Base-by-base conservation (phyloP, 1,140 invertebrate genomes). In the Lepidurus arcticus region DNA sequence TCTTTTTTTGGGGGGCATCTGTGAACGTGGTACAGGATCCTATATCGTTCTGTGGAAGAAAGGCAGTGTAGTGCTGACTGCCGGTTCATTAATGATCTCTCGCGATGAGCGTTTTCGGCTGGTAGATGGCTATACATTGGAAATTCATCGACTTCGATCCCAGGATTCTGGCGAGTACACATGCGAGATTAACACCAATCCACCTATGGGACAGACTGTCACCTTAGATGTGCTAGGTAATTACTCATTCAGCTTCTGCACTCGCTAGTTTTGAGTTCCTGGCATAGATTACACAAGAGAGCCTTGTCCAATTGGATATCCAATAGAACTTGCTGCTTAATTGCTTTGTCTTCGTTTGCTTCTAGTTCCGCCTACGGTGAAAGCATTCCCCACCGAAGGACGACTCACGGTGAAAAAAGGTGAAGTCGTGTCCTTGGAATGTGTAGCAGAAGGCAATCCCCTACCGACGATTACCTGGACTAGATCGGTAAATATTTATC, bases 111-210 rank as follows among this genome's bases (percentile, higher is more conserved):
- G 78, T 24, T 26, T 78, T 34, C 65, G 42, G 42, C 24, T 78
- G 11, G 73, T 78, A 3, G 78, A 73, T 24, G 75, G 73, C 11
- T 65, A 65, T 65, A 75, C 78, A 34, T 42, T 78, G 42, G 78
- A 78, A 26, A 89, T 89, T 78, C 84, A 85, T 77, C 86, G 88
- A 76, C 86, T 87, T 47, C 84, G 85, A 78, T 85, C 87, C 44
- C 86, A 88, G 81, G 88, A 89, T 84, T 88, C 88, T 24, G 88
- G 88, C 16, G 87, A 88, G 81, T 89, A 89, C 83, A 86, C 88
- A 65, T 89, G 88, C 82, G 90, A 91, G 85, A 89, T 91, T 73
- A 89, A 89, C 75, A 90, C 90, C 81, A 87, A 88, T 42, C 87
- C 89, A 77, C 88, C 89, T 44, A 83, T 88, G n/a, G 89, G 91